Base-by-base conservation (phyloP, 2,797 vertebrate genomes). In the Amazona ochrocephala region DNA sequence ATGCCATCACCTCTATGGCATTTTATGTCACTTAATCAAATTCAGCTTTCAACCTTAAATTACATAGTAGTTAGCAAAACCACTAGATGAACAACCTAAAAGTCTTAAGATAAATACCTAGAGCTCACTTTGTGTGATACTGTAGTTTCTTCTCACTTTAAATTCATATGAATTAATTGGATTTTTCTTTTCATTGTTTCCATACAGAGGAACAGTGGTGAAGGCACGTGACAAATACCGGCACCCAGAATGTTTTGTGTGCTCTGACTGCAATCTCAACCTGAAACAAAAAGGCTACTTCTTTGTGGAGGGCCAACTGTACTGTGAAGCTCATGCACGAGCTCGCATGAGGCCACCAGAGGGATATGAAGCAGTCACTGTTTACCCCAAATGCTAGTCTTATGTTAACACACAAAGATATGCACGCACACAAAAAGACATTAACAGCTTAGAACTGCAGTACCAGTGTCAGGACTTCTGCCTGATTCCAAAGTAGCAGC, bases 261-360 rank as follows among this genome's bases (percentile, higher is more conserved):
- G 99, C 76, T 98, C 98, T 2, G 99, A 99, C 98, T 99, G 99
- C 61, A 98, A 98, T 84, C 97, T 99, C 95, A 99, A 99, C 98
- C 98, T 99, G 91, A 99, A 99, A 96, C 99, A 99, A 92, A 99
- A 98, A 94, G 99, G 99, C 51, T 99, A 99, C 89, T 99, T 99
- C 98, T 99, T 99, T 13, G 98, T 99, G 97, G 99, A 99, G 94
- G 99, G 98, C 8, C 98, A 99, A 68, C 97, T 99, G 56, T 99
- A 99, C 98, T 99, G 99, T 27, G 99, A 99, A 98, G 97, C 92
- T 51, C 99, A 99, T 0, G 99, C 99, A 3, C 98, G 99, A 7
- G 98, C 98, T 93, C 98, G 99, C 75, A 99, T 97, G 94, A 98
- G 98, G 96, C 99, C 99, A 18, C 99, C 99, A 0, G 99, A 99